Evolutionary conservation across 1,140 invertebrate species (phyloP).

Genomic region (Palaemon carinicauda): DNA sequence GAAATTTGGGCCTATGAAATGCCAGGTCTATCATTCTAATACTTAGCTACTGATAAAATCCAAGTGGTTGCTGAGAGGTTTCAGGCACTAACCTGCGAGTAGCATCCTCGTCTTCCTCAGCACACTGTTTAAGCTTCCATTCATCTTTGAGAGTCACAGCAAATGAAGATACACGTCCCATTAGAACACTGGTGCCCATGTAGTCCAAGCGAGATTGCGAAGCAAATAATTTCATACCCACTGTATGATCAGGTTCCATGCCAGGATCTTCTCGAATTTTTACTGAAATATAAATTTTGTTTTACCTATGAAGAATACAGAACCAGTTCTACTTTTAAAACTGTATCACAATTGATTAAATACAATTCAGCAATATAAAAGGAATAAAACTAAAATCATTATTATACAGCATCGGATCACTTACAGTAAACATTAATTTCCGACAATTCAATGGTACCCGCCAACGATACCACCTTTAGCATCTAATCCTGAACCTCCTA

Average conservation of each 20-base stretch:
- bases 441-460: constrained; percentile 89
- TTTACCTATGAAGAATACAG: not conserved
- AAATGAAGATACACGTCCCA: constrained; percentile 86
- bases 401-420: constrained; percentile 61
- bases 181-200: constrained; percentile 91
- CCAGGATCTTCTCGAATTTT: constrained; percentile 89
- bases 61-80: too few relatives aligned
- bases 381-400: not conserved
- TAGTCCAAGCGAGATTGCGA: constrained; percentile 92
- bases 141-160: constrained; percentile 81
- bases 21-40: too few relatives aligned
- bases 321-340: not conserved
- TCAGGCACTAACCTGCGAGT: constrained; percentile 43
- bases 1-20: too few relatives aligned
- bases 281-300: constrained; percentile 67
- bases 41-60: too few relatives aligned
- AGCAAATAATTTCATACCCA: constrained; percentile 84
- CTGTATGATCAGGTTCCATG: constrained; percentile 86
- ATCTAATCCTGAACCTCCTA: constrained; percentile 90
- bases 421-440: constrained; percentile 86
- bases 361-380: not conserved
- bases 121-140: constrained; percentile 74
- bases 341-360: not conserved
- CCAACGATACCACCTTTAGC: constrained; percentile 96
- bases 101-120: constrained; percentile 60